Evolutionary conservation across 64 coral and sea anemone genomes (phyloP), one percentile per base, ranked within the genome.

Genomic region (Montipora cactus): DNA sequence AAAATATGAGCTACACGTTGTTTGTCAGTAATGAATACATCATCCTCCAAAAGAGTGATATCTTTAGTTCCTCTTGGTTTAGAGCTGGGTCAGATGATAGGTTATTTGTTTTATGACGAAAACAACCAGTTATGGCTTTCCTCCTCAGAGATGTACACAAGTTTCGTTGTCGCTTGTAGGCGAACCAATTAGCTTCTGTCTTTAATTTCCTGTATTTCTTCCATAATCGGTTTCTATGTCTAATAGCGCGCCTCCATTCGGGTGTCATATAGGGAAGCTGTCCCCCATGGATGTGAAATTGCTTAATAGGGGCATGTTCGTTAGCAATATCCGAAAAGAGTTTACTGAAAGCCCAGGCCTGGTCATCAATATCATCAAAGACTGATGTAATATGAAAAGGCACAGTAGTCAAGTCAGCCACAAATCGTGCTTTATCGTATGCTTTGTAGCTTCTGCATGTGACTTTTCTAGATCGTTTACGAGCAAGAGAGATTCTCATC

Each of bases 351-450:
- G 76, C 88, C 88, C 76, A 90, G 58, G 88, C 76, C 44, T 77
- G 59, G 9, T 90, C 53, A 67, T 21, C 21, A 18, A 59, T 76
- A 51, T 90, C 75, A 64, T 90, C 76, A 90, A 90, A 80, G 8
- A 90, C 10, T 62, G 88, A 90, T 10, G 28, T 8, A 79, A 79
- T 44, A 19, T 89, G 87, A 89, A 89, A 89, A 37, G 87, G 87
- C 25, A 59, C 59, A 52, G 19, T 21, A 64, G 87, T 46, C 19
- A 89, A 57, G 73, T 89, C 87, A 49, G 49, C 5, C 22, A 77
- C 46, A 89, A 89, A 75, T 75, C 62, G 46, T 52, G 79, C 73
- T 45, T 62, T 79, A 22, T 78, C 62, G 59, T 89, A 78, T 61
- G 50, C 73, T 75, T 89, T 62, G 51, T 23, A 89, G 9, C 73